These are phyloP conservation scores for Cassiopea andromeda DNA, from an alignment of 30 jellyfish, hydroid and myxozoan genomes.

Conservation along the genomic window DNA sequence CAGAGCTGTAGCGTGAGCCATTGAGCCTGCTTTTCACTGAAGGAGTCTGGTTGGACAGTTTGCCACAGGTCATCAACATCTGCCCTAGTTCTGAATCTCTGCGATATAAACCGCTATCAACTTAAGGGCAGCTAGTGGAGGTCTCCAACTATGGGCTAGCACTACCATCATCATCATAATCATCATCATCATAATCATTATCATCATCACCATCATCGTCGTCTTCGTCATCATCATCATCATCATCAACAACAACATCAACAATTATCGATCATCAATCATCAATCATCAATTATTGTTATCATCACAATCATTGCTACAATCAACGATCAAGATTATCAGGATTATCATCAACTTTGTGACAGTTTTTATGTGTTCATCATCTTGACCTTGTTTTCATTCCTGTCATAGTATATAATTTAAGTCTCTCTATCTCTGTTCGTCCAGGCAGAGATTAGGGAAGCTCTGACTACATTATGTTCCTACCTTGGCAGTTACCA, in stretches of 20 bases:
- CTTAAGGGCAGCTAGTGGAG: too few species aligned
- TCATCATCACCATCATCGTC: too few species aligned
- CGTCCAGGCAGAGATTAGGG: conserved; percentile 49
- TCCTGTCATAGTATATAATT: not conserved
- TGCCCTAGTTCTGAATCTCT: too few species aligned
- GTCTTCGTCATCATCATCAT: not conserved
- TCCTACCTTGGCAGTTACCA: conserved; percentile 58
- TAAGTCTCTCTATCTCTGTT: not conserved
- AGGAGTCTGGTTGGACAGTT: too few species aligned
- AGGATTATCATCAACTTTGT: not conserved
- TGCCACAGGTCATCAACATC: too few species aligned
- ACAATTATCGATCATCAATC: not conserved
- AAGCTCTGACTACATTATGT: conserved; percentile 35
- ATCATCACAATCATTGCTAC: not conserved
- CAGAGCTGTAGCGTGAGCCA: too few species aligned
- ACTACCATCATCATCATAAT: too few species aligned
- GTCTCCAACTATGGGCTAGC: not conserved
- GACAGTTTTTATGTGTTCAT: too few species aligned
- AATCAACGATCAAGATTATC: not conserved
- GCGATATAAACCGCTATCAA: too few species aligned
- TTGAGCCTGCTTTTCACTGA: too few species aligned
- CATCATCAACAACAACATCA: not conserved
- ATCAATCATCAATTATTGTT: too few species aligned
- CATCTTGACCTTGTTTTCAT: not conserved
- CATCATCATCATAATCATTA: too few species aligned